Base-by-base conservation (phyloP, 2,113 vertebrate species). In the Periophthalmus modestus region DNA sequence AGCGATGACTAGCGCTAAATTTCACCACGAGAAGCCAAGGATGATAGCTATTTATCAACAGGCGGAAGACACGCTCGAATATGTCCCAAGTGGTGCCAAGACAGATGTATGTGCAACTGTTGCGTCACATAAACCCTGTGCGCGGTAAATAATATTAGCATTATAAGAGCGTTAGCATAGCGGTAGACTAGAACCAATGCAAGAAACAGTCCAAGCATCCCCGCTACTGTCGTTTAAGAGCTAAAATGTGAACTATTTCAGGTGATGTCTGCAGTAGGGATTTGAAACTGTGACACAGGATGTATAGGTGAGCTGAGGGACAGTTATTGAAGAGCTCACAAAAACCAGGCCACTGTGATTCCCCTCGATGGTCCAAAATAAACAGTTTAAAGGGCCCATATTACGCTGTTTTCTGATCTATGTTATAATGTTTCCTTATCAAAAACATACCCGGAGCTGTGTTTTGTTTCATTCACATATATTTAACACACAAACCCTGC, bases 1-100 rank as follows among this genome's bases (percentile, higher is more conserved):
- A 89, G 88, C 77, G 48, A 52, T 85, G 84, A 83, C 87, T 85
- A 39, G 61, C 85, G 83, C 74, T 73, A 76, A 55, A 69, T 85
- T 73, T 83, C 65, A 88, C 68, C 72, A 84, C 70, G 58, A 84
- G 59, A 62, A 24, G 73, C 18, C 68, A 69, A 73, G 62, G 66
- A 59, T 46, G 69, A 78, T 62, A 28, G 79, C 71, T 65, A 82
- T 87, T 87, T 73, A 82, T 87, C 83, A 87, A 84, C 50, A 46
- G 52, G 43, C 71, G 68, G 24, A 71, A 77, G 72, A 24, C 48
- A 75, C 59, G 34, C 7, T 50, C 65, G 70, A 75, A 74, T 57
- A 66, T 46, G 57, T 69, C 74, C 50, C 66, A 34, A 62, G 54
- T 73, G 58, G 63, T 18, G n/a, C 36, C 23, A 16, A 68, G 68